phyloP scores from a whole-genome alignment of 2,113 vertebrate genomes.

The Australoheros scitulus region DNA sequence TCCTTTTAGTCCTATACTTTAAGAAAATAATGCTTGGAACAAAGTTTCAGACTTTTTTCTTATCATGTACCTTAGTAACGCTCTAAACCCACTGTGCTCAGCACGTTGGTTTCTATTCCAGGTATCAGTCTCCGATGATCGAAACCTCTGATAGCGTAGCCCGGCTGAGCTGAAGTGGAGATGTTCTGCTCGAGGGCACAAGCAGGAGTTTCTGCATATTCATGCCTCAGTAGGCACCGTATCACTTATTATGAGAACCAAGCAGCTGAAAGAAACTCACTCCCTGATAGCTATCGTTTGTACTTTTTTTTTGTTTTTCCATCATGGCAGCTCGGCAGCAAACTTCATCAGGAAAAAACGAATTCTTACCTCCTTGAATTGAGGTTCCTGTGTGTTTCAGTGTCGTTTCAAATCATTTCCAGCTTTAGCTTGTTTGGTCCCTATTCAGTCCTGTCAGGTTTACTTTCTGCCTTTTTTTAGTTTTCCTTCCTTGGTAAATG shows the following conservation, averaged over 20 bases:
- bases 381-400: neutral
- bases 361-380: neutral
- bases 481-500: neutral
- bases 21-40: neutral
- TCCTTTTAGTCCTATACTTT: neutral
- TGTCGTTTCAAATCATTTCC: neutral
- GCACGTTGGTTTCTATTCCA: conserved; percentile 9
- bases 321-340: neutral
- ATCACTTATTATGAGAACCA: neutral
- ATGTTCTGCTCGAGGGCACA: conserved; percentile 30
- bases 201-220: conserved; percentile 15
- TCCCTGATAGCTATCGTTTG: neutral
- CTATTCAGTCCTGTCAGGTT: neutral
- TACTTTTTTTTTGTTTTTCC: neutral
- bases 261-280: neutral
- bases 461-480: neutral
- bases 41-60: conserved; percentile 18
- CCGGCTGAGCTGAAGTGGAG: conserved; percentile 12
- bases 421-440: neutral
- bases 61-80: neutral
- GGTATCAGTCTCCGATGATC: conserved; percentile 12
- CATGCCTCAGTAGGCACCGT: neutral
- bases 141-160: conserved; percentile 21
- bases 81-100: neutral
- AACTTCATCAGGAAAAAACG: neutral